These are phyloP conservation scores for Setophaga coronata DNA, from an alignment of 2,113 vertebrate species.

Conservation along the genomic window DNA sequence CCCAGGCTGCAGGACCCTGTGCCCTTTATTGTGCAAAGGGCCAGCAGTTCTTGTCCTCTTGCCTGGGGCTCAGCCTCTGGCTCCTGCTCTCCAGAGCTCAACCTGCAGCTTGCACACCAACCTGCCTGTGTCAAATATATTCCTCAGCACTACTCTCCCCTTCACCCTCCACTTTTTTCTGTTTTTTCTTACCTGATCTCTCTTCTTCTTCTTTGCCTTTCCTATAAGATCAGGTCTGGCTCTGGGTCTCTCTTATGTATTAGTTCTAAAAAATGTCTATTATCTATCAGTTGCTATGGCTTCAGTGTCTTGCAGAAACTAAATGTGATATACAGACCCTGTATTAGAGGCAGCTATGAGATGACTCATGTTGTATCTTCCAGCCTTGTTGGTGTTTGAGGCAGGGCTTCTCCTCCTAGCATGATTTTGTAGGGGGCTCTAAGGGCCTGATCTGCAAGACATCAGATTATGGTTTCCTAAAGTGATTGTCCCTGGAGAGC, in stretches of 20 bases:
- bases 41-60: not conserved
- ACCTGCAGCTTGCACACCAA: not conserved
- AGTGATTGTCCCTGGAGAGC: not conserved
- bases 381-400: not conserved
- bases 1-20: not conserved
- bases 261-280: not conserved
- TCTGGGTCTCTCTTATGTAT: not conserved
- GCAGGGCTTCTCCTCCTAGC: not conserved
- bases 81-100: not conserved
- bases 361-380: not conserved
- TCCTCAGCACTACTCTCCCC: not conserved
- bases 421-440: not conserved
- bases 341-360: not conserved
- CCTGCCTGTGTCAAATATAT: not conserved
- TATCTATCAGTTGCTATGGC: not conserved
- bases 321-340: not conserved
- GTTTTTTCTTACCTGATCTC: not conserved
- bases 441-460: not conserved
- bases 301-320: not conserved
- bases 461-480: not conserved
- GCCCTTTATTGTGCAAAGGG: not conserved
- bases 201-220: not conserved
- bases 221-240: fast-evolving
- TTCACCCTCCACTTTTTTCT: not conserved
- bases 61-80: not conserved